Conservation (phyloP, 2,888 invertebrate species). For the Epistrophella euchroma region DNA sequence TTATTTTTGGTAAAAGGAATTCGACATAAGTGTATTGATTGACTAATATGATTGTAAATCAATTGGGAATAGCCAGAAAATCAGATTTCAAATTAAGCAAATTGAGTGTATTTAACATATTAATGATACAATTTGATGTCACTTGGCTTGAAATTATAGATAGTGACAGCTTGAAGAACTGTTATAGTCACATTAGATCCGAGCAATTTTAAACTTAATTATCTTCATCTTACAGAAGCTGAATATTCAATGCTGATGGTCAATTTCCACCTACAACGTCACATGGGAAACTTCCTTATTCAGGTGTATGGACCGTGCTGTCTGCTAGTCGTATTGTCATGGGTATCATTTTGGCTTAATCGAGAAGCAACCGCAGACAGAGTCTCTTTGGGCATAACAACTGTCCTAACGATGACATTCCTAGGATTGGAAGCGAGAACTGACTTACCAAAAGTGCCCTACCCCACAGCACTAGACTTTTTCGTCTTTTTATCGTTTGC, state of each 20-base stretch:
- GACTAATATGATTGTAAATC: slow-evolving; percentile 50
- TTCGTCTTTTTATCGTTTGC: slow-evolving; percentile 92
- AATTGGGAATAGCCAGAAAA: slow-evolving; percentile 38
- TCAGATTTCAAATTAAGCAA: background rate
- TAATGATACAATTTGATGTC: slow-evolving; percentile 28
- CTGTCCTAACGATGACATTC: slow-evolving; percentile 93
- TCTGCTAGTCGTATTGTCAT: slow-evolving; percentile 92
- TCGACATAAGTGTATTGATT: no score
- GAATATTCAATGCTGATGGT: slow-evolving; percentile 90
- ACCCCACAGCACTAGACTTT: slow-evolving; percentile 93
- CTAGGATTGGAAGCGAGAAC: slow-evolving; percentile 91
- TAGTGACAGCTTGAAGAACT: slow-evolving; percentile 8
- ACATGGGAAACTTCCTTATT: slow-evolving; percentile 94
- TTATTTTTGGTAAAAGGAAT: no score
- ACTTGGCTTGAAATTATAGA: slow-evolving; percentile 5
- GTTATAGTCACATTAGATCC: background rate
- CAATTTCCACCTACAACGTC: slow-evolving; percentile 90
- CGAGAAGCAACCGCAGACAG: slow-evolving; percentile 92
- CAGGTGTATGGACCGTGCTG: slow-evolving; percentile 94
- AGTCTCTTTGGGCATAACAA: slow-evolving; percentile 92
- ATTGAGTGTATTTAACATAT: slow-evolving; percentile 8
- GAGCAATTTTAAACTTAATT: background rate
- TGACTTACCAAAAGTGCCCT: slow-evolving; percentile 93
- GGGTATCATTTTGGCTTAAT: slow-evolving; percentile 95
- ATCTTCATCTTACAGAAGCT: slow-evolving; percentile 84